phyloP scores from a whole-genome alignment of 1,140 invertebrate genomes.

The Euwallacea fornicatus region DNA sequence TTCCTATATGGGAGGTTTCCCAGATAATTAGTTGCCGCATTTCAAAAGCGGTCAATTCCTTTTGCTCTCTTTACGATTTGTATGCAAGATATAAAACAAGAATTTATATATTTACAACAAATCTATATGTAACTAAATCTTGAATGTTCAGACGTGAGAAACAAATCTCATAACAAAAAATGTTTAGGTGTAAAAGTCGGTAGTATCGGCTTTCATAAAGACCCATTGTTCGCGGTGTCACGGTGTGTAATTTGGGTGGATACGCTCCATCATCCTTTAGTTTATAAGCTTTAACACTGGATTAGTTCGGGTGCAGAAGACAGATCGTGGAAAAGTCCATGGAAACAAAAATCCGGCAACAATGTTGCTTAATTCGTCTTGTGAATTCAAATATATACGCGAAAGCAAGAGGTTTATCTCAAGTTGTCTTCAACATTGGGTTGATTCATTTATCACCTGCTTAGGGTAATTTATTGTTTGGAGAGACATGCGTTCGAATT shows the following conservation, averaged over 20 bases:
- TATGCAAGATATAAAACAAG: not conserved
- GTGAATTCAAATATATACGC: not conserved
- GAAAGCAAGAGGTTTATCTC: slow-evolving; percentile 4
- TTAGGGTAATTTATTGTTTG: slow-evolving; percentile 16
- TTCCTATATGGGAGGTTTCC: slow-evolving; percentile 3
- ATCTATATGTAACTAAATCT: too few species aligned
- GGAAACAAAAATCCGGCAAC: slow-evolving; percentile 1
- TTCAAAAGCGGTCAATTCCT: not conserved
- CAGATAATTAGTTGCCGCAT: not conserved
- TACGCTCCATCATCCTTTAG: slow-evolving; percentile 22
- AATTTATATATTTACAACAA: too few species aligned
- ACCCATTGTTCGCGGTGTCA: slow-evolving; percentile 16
- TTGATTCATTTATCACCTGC: slow-evolving; percentile 9
- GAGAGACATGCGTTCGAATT: slow-evolving; percentile 6
- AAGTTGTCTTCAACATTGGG: slow-evolving; percentile 6
- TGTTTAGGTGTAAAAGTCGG: slow-evolving; percentile 23
- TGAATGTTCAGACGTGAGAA: not conserved
- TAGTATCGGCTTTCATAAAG: slow-evolving; percentile 23
- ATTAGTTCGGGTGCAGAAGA: slow-evolving; percentile 5
- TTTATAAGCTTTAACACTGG: slow-evolving; percentile 9
- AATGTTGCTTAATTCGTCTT: not conserved
- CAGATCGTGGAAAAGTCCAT: not conserved
- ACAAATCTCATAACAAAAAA: slow-evolving; percentile 1
- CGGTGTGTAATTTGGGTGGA: slow-evolving; percentile 25
- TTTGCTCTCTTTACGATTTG: not conserved